phyloP scores from a whole-genome alignment of 2,888 invertebrate genomes.

The Eubasilissa splendida region DNA sequence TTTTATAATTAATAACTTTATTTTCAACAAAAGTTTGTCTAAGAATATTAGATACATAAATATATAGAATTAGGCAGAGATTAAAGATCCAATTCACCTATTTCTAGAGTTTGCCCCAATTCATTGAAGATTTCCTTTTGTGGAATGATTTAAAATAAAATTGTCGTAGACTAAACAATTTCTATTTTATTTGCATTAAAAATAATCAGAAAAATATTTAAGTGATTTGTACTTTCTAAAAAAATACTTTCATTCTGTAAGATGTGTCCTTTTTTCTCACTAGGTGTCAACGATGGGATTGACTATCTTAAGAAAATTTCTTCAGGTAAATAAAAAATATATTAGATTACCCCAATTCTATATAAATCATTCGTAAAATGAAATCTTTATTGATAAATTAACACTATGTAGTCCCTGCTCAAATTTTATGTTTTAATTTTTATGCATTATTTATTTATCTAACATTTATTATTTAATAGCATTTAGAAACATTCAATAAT shows the following conservation, averaged over 20 bases:
- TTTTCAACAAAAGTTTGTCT: no score
- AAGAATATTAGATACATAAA: no score
- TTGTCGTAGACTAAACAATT: no score
- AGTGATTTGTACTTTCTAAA: no score
- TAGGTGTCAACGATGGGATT: slow-evolving; percentile 54
- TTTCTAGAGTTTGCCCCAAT: no score
- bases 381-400: slow-evolving; percentile 35
- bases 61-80: no score
- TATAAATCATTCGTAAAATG: slow-evolving; percentile 51
- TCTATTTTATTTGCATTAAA: neutral
- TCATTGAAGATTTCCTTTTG: slow-evolving; percentile 41
- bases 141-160: slow-evolving; percentile 39
- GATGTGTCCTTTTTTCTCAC: slow-evolving; percentile 43
- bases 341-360: slow-evolving; percentile 22
- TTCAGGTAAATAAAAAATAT: slow-evolving; percentile 53
- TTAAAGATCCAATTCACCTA: no score
- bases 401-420: neutral
- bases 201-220: neutral
- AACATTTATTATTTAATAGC: no score
- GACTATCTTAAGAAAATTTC: slow-evolving; percentile 52
- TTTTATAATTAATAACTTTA: no score
- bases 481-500: no score
- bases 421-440: no score
- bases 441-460: no score
- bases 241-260: slow-evolving; percentile 18